A percentile compares a stretch with the other conserved stretches of the same genome.
Conservation (phyloP, 2,888 invertebrate genomes). For the Dendrolimus pini region DNA sequence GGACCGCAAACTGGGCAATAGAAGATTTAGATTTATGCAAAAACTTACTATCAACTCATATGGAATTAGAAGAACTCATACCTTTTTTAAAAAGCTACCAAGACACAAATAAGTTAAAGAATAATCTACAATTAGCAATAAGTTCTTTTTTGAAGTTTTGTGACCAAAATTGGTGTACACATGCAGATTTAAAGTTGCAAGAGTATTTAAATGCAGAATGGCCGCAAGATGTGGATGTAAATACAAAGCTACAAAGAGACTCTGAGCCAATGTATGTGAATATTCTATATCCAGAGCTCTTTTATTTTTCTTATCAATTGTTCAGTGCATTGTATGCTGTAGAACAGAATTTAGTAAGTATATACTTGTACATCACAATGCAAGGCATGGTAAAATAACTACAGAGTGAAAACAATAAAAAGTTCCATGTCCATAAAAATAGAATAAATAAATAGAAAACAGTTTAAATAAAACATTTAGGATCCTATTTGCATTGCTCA, state of each 20-base stretch:
- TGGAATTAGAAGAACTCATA: conserved; percentile 34
- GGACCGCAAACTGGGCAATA: conserved; percentile 48
- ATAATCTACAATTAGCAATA: conserved; percentile 76
- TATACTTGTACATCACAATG: not conserved
- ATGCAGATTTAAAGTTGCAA: conserved; percentile 59
- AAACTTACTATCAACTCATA: conserved; percentile 37
- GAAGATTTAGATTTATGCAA: conserved; percentile 36
- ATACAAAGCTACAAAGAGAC: conserved; percentile 65
- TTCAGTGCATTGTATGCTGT: conserved; percentile 42
- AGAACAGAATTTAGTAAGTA: conserved; percentile 53
- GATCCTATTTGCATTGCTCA: no score
- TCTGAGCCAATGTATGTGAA: conserved; percentile 83
- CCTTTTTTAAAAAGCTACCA: conserved; percentile 31
- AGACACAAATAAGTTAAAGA: conserved; percentile 28
- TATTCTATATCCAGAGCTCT: conserved; percentile 73
- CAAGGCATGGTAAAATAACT: no score
- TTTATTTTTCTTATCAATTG: conserved; percentile 57
- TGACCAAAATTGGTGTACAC: conserved; percentile 90
- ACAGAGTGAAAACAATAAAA: no score
- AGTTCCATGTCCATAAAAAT: no score
- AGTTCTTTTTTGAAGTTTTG: conserved; percentile 83
- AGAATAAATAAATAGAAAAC: no score
- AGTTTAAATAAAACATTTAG: no score
- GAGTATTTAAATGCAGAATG: conserved; percentile 54
- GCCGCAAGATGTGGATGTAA: conserved; percentile 58